These are phyloP conservation scores for Perizoma affinitatum DNA, from an alignment of 2,888 invertebrate genomes.

Conservation along the genomic window DNA sequence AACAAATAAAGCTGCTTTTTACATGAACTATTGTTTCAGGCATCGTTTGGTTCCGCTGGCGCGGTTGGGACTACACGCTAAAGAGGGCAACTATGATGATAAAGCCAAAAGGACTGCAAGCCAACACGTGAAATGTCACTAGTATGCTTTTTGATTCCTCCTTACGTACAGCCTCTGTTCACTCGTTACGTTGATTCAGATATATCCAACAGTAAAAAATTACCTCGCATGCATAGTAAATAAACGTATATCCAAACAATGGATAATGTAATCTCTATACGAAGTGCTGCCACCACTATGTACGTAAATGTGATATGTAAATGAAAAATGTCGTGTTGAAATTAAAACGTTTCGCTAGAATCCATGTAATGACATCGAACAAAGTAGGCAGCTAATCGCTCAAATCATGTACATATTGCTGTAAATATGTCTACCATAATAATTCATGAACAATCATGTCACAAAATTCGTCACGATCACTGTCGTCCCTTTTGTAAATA, in stretches of 20 bases:
- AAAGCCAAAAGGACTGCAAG: conserved; percentile 88
- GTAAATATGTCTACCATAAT: conserved; percentile 58
- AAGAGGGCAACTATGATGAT: conserved; percentile 97
- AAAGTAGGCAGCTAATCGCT: conserved; percentile 65
- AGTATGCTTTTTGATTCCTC: conserved; percentile 34
- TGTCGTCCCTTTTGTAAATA: conserved; percentile 60
- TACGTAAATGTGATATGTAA: conserved; percentile 13
- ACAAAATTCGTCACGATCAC: conserved; percentile 49
- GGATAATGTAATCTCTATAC: neutral
- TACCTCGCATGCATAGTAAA: neutral
- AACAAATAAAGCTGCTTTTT: too few relatives aligned
- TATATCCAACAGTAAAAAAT: conserved; percentile 11
- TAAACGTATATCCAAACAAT: neutral
- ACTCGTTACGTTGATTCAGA: conserved; percentile 71
- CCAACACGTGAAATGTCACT: conserved; percentile 69
- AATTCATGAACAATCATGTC: conserved; percentile 49
- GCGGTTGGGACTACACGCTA: conserved; percentile 97
- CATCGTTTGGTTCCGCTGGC: conserved; percentile 97
- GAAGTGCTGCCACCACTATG: neutral
- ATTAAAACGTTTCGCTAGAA: conserved; percentile 42
- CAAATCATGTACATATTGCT: conserved; percentile 60
- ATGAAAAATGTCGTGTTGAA: neutral
- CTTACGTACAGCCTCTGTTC: conserved; percentile 65
- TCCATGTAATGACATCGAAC: conserved; percentile 70
- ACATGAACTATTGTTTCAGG: conserved; percentile 75